Percentiles rank a stretch among this genome's conserved stretches.
phyloP scores from a whole-genome alignment of 2,113 vertebrate genomes.

The Myrmophylax atrothorax region DNA sequence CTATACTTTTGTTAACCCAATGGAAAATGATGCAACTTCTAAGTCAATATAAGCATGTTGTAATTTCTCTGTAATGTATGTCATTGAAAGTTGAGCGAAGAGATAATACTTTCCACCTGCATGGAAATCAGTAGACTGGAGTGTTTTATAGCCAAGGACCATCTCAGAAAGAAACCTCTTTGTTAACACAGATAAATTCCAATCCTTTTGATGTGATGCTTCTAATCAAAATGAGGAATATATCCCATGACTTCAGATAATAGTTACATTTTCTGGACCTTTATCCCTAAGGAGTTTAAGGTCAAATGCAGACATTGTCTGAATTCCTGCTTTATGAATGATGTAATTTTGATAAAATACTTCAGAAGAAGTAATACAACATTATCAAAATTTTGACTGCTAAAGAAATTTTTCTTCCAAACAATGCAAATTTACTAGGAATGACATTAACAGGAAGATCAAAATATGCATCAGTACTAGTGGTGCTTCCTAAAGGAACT shows the following conservation, averaged over 20 bases:
- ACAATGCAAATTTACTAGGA: background rate
- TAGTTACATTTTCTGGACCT: background rate
- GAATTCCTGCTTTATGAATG: background rate
- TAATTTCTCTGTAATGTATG: background rate
- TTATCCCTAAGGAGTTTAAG: background rate
- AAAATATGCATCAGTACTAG: background rate
- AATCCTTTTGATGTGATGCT: background rate
- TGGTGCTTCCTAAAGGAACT: background rate
- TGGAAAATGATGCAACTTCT: background rate
- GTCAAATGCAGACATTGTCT: background rate
- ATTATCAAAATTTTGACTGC: background rate
- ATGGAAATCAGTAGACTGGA: background rate
- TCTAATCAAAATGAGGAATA: background rate
- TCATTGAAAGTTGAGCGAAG: background rate
- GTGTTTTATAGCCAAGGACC: background rate
- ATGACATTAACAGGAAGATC: background rate
- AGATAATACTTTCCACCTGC: background rate
- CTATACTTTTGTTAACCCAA: background rate
- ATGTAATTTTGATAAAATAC: background rate
- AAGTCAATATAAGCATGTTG: background rate
- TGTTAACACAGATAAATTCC: background rate
- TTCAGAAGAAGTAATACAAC: background rate
- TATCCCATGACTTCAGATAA: background rate
- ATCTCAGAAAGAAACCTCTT: background rate
- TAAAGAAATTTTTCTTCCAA: background rate